Conservation (phyloP, 2,888 invertebrate species). For the Harpalus rubripes region DNA sequence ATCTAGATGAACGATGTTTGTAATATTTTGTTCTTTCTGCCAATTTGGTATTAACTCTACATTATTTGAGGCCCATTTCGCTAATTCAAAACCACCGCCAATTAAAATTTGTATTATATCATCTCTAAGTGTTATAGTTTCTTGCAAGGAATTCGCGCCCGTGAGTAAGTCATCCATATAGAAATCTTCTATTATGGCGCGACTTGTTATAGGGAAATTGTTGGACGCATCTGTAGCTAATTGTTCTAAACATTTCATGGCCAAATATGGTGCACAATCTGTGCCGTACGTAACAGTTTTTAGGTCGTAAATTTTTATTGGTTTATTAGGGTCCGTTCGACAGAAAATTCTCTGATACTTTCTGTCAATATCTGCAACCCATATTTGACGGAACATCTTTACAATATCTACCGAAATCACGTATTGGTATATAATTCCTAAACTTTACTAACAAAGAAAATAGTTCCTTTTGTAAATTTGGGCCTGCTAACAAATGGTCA, state of each 20-base stretch:
- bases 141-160: slow-evolving; percentile 4
- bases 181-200: too few relatives aligned
- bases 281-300: too few relatives aligned
- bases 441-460: slow-evolving; percentile 9
- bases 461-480: slow-evolving; percentile 17
- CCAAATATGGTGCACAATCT: too few relatives aligned
- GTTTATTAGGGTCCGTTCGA: too few relatives aligned
- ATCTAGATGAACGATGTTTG: not conserved
- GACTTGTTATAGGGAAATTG: too few relatives aligned
- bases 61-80: slow-evolving; percentile 28
- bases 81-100: slow-evolving; percentile 1
- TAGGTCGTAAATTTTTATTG: too few relatives aligned
- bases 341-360: not conserved
- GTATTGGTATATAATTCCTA: not conserved
- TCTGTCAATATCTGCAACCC: slow-evolving; percentile 6
- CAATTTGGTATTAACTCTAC: not conserved
- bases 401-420: not conserved
- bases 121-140: slow-evolving; percentile 6
- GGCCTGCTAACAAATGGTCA: not conserved
- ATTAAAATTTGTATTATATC: slow-evolving; percentile 8
- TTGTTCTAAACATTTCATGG: too few relatives aligned
- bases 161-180: slow-evolving; percentile 2
- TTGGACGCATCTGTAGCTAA: too few relatives aligned
- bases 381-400: slow-evolving; percentile 33
- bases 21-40: not conserved